These are phyloP conservation scores for Meiosimyza decipiens DNA, from an alignment of 2,888 invertebrate species.

Conservation along the genomic window DNA sequence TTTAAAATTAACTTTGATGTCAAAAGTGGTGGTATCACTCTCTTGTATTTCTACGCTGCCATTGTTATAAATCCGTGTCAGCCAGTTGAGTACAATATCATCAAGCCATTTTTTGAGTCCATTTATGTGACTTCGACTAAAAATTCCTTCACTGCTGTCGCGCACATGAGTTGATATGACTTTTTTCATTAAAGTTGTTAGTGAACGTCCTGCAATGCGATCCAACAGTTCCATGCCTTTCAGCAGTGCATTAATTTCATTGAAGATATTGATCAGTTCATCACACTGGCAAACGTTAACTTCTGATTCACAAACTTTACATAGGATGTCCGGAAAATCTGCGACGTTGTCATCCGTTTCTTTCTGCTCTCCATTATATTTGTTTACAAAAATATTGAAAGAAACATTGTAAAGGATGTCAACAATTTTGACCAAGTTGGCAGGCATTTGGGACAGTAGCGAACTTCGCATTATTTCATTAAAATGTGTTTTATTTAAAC, in stretches of 20 bases:
- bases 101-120: constrained; percentile 83
- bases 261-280: constrained; percentile 72
- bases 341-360: constrained; percentile 63
- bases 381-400: constrained; percentile 75
- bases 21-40: constrained; percentile 70
- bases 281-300: constrained; percentile 72
- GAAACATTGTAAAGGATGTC: constrained; percentile 82
- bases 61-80: constrained; percentile 82
- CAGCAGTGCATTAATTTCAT: constrained; percentile 81
- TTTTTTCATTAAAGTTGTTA: constrained; percentile 85
- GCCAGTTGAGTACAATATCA: constrained; percentile 86
- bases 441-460: constrained; percentile 78
- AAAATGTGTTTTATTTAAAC: not conserved
- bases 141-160: constrained; percentile 85
- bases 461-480: constrained; percentile 50
- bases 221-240: constrained; percentile 83
- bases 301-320: constrained; percentile 79
- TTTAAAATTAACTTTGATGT: constrained; percentile 75
- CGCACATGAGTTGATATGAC: constrained; percentile 87
- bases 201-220: constrained; percentile 83
- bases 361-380: constrained; percentile 55
- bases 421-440: constrained; percentile 76
- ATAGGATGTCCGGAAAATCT: constrained; percentile 66
- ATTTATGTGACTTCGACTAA: constrained; percentile 84
- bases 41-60: constrained; percentile 72